phyloP scores from a whole-genome alignment of 2,113 vertebrate species.

The Sphaerodactylus townsendi region DNA sequence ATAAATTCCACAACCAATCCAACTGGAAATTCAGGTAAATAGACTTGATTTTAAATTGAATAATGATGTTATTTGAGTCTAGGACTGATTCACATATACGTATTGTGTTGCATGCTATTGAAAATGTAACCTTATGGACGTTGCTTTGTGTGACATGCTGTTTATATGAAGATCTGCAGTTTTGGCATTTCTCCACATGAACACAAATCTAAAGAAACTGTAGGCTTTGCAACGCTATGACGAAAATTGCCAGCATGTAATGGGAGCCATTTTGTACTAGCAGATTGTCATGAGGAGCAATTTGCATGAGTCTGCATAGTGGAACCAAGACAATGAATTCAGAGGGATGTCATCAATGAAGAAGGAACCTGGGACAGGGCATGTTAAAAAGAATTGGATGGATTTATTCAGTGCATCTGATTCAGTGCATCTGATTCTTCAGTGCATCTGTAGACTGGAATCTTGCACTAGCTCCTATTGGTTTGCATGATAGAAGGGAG shows the following conservation, averaged over 20 bases:
- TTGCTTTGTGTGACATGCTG: not conserved
- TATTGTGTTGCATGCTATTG: not conserved
- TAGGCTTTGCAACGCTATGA: not conserved
- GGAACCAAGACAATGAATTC: not conserved
- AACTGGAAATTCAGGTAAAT: conserved; percentile 17
- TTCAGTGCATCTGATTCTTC: not conserved
- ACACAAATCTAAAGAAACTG: not conserved
- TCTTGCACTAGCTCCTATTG: not conserved
- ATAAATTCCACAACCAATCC: conserved; percentile 31
- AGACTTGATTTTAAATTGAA: conserved; percentile 45
- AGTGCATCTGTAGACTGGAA: not conserved
- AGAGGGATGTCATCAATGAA: not conserved
- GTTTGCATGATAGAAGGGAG: not conserved
- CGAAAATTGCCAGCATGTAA: not conserved
- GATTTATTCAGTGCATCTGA: not conserved
- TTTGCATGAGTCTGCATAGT: not conserved
- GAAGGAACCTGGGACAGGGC: not conserved
- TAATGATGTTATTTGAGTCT: not conserved
- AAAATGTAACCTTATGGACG: not conserved
- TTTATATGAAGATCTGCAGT: not conserved
- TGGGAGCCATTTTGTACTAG: no score
- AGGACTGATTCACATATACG: not conserved
- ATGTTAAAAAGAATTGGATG: not conserved
- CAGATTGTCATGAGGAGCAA: not conserved
- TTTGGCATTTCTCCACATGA: not conserved